A percentile compares a stretch with the other conserved stretches of the same genome.
These are phyloP conservation scores for Rhodophaea formosa DNA, from an alignment of 2,888 invertebrate genomes.

Conservation along the genomic window DNA sequence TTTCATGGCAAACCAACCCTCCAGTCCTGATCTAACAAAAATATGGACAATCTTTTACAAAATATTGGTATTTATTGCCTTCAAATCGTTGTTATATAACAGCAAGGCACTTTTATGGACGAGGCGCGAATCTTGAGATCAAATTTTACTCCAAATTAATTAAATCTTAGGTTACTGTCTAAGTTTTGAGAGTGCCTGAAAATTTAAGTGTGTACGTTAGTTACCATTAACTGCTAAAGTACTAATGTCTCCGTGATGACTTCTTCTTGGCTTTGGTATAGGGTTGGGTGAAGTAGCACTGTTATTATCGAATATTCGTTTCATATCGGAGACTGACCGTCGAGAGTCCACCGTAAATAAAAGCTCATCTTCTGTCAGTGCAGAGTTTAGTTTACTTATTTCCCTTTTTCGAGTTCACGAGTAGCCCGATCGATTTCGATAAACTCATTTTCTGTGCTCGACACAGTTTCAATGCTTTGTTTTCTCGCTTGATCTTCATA, in stretches of 20 bases:
- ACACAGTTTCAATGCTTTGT: constrained; percentile 68
- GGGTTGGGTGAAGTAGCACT: constrained; percentile 77
- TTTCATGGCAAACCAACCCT: constrained; percentile 38
- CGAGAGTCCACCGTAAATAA: constrained; percentile 45
- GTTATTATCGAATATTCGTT: constrained; percentile 75
- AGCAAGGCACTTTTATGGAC: constrained; percentile 20
- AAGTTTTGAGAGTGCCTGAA: background rate
- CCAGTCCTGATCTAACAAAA: constrained; percentile 18
- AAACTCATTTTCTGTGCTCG: constrained; percentile 74
- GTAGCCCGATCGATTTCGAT: constrained; percentile 73
- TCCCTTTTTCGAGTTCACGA: constrained; percentile 70
- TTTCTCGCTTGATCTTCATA: constrained; percentile 58
- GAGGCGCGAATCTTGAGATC: constrained; percentile 6
- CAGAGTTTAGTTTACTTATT: constrained; percentile 72
- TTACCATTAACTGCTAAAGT: constrained; percentile 42
- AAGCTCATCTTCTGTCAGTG: constrained; percentile 67
- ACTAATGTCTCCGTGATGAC: constrained; percentile 63
- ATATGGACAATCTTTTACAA: background rate
- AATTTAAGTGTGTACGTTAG: constrained; percentile 22
- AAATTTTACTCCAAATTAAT: background rate
- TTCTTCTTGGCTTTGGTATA: constrained; percentile 81
- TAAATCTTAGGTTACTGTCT: too few relatives aligned
- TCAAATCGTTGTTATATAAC: background rate
- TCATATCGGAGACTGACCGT: constrained; percentile 72
- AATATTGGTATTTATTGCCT: constrained; percentile 2